A percentile compares a stretch with the other conserved stretches of the same genome.
Evolutionary conservation across 1,140 invertebrate genomes (phyloP).

Genomic region (Bombus turneri): DNA sequence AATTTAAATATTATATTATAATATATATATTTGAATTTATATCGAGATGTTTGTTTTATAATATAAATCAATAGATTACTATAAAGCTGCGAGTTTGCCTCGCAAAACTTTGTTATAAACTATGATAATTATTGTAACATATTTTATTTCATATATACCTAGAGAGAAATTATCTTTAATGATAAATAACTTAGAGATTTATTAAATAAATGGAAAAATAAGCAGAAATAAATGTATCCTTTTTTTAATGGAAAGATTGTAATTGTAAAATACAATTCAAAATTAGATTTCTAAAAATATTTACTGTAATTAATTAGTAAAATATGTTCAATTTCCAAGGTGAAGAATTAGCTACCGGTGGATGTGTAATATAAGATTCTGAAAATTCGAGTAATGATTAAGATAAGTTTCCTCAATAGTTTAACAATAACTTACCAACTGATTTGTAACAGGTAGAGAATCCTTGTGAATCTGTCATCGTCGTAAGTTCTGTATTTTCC

Average conservation of each 20-base stretch:
- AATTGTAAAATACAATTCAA: neutral
- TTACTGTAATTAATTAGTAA: slow-evolving; percentile 24
- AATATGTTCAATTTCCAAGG: slow-evolving; percentile 72
- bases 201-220: slow-evolving; percentile 15
- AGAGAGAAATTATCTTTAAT: slow-evolving; percentile 25
- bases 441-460: slow-evolving; percentile 60
- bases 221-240: neutral
- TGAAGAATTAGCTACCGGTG: slow-evolving; percentile 67
- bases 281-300: slow-evolving; percentile 26
- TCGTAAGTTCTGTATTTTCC: slow-evolving; percentile 27
- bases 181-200: neutral
- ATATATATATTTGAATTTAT: slow-evolving; percentile 38
- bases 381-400: slow-evolving; percentile 56
- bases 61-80: neutral
- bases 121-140: slow-evolving; percentile 13
- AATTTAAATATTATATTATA: slow-evolving; percentile 43
- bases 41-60: neutral
- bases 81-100: neutral
- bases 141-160: slow-evolving; percentile 15
- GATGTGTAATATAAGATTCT: slow-evolving; percentile 72
- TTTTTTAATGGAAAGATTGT: neutral
- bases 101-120: slow-evolving; percentile 13
- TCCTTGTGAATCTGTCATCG: slow-evolving; percentile 22
- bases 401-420: neutral
- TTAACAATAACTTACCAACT: slow-evolving; percentile 63